Evolutionary conservation across 2,797 vertebrate genomes (phyloP).

Genomic region (Sebastes vulpes): DNA sequence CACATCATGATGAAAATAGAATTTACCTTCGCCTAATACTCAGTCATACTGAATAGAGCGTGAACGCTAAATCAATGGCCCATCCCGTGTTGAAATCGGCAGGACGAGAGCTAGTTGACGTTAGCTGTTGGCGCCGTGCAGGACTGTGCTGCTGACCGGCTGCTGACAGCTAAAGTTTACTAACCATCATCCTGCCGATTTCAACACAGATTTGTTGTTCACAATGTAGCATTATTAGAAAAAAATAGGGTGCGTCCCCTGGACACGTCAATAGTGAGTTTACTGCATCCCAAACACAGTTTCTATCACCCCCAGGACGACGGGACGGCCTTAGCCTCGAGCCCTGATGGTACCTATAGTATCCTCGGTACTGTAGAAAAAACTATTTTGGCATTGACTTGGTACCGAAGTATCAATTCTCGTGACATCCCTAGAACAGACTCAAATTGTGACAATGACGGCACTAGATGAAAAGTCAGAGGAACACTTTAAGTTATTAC

Average conservation of each 20-base stretch:
- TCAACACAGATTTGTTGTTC: not conserved
- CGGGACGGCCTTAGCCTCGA: accelerated
- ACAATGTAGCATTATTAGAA: not conserved
- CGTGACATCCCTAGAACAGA: accelerated
- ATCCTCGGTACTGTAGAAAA: not conserved
- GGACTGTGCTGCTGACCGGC: too few relatives aligned
- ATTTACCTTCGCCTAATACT: not conserved
- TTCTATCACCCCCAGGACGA: too few relatives aligned
- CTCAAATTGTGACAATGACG: not conserved
- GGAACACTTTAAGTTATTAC: not conserved
- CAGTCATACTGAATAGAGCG: not conserved
- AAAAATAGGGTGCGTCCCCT: not conserved
- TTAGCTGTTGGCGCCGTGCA: too few relatives aligned
- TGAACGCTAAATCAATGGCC: not conserved
- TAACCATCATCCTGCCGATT: not conserved
- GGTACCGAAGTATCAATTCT: not conserved
- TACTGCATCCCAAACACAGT: too few relatives aligned
- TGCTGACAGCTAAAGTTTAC: not conserved
- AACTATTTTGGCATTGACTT: too few relatives aligned
- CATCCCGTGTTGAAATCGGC: not conserved
- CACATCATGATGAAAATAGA: accelerated
- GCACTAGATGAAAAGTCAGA: not conserved
- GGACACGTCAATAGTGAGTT: too few relatives aligned
- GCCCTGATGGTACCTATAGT: not conserved
- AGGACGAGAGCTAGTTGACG: not conserved